Evolutionary conservation across 2,113 vertebrate genomes (phyloP).

Genomic region (Litocranius walleri): DNA sequence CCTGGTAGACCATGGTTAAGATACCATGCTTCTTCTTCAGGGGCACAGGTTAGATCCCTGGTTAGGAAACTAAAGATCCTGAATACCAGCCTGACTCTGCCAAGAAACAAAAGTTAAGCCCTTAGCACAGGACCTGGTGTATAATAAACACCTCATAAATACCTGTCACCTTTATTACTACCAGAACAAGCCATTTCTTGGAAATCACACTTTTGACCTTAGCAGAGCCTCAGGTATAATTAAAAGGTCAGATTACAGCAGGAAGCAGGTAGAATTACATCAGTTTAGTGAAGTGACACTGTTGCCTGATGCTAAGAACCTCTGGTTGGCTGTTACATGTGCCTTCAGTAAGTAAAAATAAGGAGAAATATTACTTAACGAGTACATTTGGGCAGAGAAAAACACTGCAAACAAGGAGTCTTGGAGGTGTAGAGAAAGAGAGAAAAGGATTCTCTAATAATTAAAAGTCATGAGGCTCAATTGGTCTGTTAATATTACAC

Average conservation of each 20-base stretch:
- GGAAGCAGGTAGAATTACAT: not conserved
- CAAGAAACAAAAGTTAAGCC: not conserved
- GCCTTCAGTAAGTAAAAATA: constrained; percentile 22
- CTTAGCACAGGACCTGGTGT: not conserved
- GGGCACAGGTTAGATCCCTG: not conserved
- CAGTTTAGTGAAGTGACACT: not conserved
- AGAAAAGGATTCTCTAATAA: not conserved
- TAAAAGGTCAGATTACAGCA: constrained; percentile 13
- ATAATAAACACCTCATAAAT: not conserved
- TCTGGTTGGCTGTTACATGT: not conserved
- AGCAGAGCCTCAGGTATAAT: not conserved
- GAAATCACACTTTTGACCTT: constrained; percentile 37
- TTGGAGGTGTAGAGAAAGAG: not conserved
- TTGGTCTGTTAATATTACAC: not conserved
- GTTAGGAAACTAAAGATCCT: not conserved
- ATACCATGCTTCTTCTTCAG: not conserved
- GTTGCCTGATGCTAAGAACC: not conserved
- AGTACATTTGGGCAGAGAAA: constrained; percentile 4
- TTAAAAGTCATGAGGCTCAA: not conserved
- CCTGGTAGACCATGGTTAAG: not conserved
- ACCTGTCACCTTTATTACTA: not conserved
- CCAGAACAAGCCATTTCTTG: not conserved
- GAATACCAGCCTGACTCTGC: not conserved
- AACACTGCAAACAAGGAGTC: not conserved
- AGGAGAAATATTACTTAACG: not conserved